These are phyloP conservation scores for Epiblema foenella DNA, from an alignment of 2,888 invertebrate species.

Conservation along the genomic window DNA sequence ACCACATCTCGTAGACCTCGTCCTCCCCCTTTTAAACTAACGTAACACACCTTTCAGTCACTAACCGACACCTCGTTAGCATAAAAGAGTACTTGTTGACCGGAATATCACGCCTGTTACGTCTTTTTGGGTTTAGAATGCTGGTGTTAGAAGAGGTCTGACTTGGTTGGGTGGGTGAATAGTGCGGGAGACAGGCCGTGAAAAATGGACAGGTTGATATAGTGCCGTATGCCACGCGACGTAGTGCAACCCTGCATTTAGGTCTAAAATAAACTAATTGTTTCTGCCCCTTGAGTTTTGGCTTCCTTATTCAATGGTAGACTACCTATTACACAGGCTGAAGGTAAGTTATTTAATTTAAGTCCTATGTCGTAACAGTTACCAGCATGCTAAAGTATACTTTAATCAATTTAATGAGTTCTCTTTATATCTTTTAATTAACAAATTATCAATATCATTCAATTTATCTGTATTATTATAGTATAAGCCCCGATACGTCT, in stretches of 20 bases:
- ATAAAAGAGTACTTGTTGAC: background rate
- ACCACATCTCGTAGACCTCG: conserved; percentile 45
- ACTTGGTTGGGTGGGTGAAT: conserved; percentile 44
- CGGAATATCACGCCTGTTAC: background rate
- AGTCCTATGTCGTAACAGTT: too few relatives aligned
- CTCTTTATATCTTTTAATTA: too few relatives aligned
- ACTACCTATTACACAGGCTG: background rate
- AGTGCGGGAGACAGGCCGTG: conserved; percentile 53
- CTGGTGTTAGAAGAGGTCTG: conserved; percentile 4
- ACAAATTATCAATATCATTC: too few relatives aligned
- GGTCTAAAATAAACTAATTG: conserved; percentile 39
- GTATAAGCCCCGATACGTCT: too few relatives aligned
- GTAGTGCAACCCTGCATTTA: conserved; percentile 39
- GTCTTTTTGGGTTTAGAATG: background rate
- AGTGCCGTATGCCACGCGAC: conserved; percentile 46
- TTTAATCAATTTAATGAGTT: too few relatives aligned
- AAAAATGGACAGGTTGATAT: conserved; percentile 54
- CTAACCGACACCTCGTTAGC: background rate
- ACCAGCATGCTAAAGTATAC: too few relatives aligned
- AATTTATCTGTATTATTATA: too few relatives aligned
- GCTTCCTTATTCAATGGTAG: conserved; percentile 20
- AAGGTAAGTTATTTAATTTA: background rate
- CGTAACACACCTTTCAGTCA: background rate
- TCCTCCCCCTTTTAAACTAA: conserved; percentile 12
- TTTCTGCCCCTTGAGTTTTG: conserved; percentile 36